Conservation (phyloP, 2,888 invertebrate species). For the Lithosia quadra region DNA sequence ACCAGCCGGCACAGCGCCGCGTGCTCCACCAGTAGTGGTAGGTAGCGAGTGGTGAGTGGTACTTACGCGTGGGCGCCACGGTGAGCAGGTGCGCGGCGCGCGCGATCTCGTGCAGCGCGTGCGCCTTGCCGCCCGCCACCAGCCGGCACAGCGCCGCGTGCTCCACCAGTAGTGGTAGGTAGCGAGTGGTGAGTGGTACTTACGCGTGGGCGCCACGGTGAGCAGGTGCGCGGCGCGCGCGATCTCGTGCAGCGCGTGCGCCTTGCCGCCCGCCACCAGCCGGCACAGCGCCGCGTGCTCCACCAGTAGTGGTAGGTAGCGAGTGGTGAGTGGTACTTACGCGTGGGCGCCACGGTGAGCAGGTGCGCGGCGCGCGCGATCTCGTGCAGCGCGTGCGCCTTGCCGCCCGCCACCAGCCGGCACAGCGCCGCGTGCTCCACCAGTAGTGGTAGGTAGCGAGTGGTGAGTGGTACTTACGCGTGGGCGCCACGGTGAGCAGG, state of each 20-base stretch:
- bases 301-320: no score
- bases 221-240: conserved; percentile 72
- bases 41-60: no score
- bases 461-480: conserved; percentile 22
- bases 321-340: conserved; percentile 20
- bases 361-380: conserved; percentile 82
- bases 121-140: no score
- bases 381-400: conserved; percentile 95
- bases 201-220: conserved; percentile 35
- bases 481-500: conserved; percentile 48
- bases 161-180: no score
- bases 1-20: no score
- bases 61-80: no score
- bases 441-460: no score
- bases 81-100: no score
- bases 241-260: conserved; percentile 94
- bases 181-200: conserved; percentile 11
- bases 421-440: conserved; percentile 99
- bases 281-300: conserved; percentile 99
- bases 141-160: no score
- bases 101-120: no score
- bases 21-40: no score
- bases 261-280: conserved; percentile 98
- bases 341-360: conserved; percentile 41
- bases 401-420: conserved; percentile 98